Base-by-base conservation (phyloP, 1,140 invertebrate species). In the Philotrypesis tridentata region DNA sequence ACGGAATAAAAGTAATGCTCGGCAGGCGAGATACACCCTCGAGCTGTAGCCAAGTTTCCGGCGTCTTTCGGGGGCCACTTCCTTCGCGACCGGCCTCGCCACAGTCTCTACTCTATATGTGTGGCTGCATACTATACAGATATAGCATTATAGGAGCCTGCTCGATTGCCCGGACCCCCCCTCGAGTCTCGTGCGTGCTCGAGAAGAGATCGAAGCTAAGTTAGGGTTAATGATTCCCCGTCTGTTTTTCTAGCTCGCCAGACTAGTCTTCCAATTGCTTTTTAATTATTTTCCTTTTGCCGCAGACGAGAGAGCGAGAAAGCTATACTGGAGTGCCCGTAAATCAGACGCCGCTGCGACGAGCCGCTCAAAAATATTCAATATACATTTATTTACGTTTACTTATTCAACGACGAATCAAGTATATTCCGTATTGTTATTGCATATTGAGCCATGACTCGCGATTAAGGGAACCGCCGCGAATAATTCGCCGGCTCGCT, bases 1-100 rank as follows among this genome's bases (percentile, higher is more conserved):
- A 92, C 91, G 90, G 89, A 92, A 92, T 91, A 91, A 92, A 91
- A 91, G 91, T 91, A 92, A 91, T 90, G 90, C 87, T 80, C 85
- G 85, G 82, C 84, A 85, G 86, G 86, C 88, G 85, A n/a, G n/a
- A 86, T 81, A 80, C 83, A 55, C 85, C 87, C 85, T 83, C 87
- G 82, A 83, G 79, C 86, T 55, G 78, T 84, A 87, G 80, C 85
- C 33, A 37, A 37, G 33, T 37, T 9, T 84, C 81, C 83, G 27
- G 40, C 77, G n/a, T 76, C 82, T 85, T 86, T 81, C 43, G 37
- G n/a, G n/a, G n/a, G 43, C 63, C 65, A 68, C 85, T 70, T 80
- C 72, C 33, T 86, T 72, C 79, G 76, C 63, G 63, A 83, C 61
- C 63, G 9, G n/a, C n/a, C n/a, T 40, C 31, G 23, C 43, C 3